Percentiles rank a stretch among this genome's conserved stretches.
Conservation (phyloP, 2,797 vertebrate genomes). For the Lindbergichthys nudifrons region DNA sequence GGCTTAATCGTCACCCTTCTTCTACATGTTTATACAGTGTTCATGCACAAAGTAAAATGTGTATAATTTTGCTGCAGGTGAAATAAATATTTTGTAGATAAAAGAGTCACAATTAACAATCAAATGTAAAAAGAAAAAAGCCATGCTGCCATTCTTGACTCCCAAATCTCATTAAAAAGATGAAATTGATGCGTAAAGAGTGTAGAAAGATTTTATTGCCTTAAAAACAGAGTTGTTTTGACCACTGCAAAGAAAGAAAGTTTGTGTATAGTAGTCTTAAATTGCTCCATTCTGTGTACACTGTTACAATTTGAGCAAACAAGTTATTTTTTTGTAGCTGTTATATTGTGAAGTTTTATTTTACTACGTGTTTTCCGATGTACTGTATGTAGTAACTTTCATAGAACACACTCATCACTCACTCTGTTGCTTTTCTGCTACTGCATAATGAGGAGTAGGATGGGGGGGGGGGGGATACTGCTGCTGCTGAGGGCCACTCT, state of each 20-base stretch:
- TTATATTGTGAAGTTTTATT: slow-evolving; percentile 66
- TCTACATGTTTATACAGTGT: neutral
- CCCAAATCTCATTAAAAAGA: slow-evolving; percentile 8
- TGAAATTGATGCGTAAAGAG: slow-evolving; percentile 8
- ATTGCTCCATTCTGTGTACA: slow-evolving; percentile 61
- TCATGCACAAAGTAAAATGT: neutral
- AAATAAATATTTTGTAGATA: neutral
- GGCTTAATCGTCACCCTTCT: neutral
- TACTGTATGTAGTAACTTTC: slow-evolving; percentile 57
- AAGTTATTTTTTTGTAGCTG: slow-evolving; percentile 55
- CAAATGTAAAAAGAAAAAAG: slow-evolving; percentile 16
- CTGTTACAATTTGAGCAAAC: slow-evolving; percentile 63
- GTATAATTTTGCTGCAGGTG: slow-evolving; percentile 16
- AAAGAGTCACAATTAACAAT: slow-evolving; percentile 1
- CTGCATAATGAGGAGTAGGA: slow-evolving; percentile 17
- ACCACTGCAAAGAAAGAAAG: slow-evolving; percentile 51
- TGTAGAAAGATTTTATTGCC: slow-evolving; percentile 32
- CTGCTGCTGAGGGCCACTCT: slow-evolving; percentile 62
- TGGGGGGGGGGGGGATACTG: slow-evolving; percentile 10
- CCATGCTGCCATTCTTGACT: slow-evolving; percentile 11
- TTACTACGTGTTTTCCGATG: slow-evolving; percentile 54
- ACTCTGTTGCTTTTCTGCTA: slow-evolving; percentile 45
- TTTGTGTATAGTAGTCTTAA: slow-evolving; percentile 68
- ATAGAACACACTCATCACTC: slow-evolving; percentile 34
- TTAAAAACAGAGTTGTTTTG: slow-evolving; percentile 52